Conservation (phyloP, 2,888 invertebrate genomes). For the Ferdinandea cuprea region DNA sequence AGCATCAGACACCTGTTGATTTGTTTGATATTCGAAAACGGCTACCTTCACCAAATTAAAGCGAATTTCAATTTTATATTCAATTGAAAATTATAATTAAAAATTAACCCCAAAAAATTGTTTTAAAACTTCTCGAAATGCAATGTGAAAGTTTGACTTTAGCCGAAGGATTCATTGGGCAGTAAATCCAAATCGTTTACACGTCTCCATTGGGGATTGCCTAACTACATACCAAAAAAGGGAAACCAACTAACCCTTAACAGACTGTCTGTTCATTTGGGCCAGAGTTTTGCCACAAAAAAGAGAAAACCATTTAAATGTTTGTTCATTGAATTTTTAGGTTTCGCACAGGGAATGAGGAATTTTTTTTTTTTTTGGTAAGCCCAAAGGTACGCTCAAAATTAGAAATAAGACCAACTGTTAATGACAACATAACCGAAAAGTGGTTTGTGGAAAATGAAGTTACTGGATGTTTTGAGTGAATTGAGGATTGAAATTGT, state of each 20-base stretch:
- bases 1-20: slow-evolving; percentile 14
- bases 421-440: slow-evolving; percentile 31
- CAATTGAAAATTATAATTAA: slow-evolving; percentile 1
- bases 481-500: slow-evolving; percentile 3
- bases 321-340: slow-evolving; percentile 3
- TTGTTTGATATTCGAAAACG: background rate
- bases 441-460: slow-evolving; percentile 20
- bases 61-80: background rate
- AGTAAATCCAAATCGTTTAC: background rate
- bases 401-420: slow-evolving; percentile 4
- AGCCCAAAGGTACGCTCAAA: slow-evolving; percentile 1
- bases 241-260: background rate
- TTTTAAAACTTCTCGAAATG: slow-evolving; percentile 3
- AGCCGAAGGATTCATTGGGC: slow-evolving; percentile 2
- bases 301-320: slow-evolving; percentile 15
- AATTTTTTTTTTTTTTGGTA: background rate
- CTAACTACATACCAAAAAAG: slow-evolving; percentile 7
- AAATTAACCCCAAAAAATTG: slow-evolving; percentile 3
- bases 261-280: slow-evolving; percentile 1
- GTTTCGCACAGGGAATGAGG: background rate
- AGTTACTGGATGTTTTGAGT: slow-evolving; percentile 6
- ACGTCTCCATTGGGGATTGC: slow-evolving; percentile 14
- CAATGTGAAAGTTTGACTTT: slow-evolving; percentile 26
- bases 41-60: background rate
- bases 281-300: background rate